A percentile compares a stretch with the other conserved stretches of the same genome.
Evolutionary conservation across 2,797 vertebrate species (phyloP).

Genomic region (Platalea minor): DNA sequence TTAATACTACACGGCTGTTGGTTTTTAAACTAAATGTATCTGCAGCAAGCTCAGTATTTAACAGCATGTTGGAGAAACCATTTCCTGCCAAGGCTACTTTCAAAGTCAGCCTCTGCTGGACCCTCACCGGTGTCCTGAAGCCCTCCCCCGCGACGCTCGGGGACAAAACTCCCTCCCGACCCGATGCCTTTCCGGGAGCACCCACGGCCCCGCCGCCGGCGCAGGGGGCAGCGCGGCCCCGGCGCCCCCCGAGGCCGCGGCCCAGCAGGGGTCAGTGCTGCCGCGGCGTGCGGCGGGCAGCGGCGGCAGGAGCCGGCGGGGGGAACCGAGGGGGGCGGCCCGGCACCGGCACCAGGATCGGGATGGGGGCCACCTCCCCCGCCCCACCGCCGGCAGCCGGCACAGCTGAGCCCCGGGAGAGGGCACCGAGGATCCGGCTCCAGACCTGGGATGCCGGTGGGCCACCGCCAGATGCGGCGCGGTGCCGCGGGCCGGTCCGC

Average conservation of each 20-base stretch:
- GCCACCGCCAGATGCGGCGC: neutral
- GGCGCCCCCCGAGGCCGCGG: neutral
- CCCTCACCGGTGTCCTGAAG: neutral
- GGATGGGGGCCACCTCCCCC: too few species aligned
- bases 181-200: too few species aligned
- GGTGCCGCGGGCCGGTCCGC: neutral
- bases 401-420: neutral
- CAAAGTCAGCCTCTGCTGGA: rapidly evolving
- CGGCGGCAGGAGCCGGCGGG: too few species aligned
- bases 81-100: neutral
- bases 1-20: too few species aligned
- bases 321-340: neutral
- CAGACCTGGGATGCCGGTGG: too few species aligned
- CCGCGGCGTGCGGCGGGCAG: neutral
- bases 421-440: neutral
- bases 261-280: constrained; percentile 65
- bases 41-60: neutral
- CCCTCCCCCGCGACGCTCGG: rapidly evolving
- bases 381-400: neutral
- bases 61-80: neutral
- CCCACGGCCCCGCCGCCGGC: neutral
- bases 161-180: too few species aligned
- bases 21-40: neutral
- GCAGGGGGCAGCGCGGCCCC: neutral
- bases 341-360: neutral